A percentile compares a stretch with the other conserved stretches of the same genome.
These are phyloP conservation scores for Ditylenchus weischeri DNA, from an alignment of 2,888 invertebrate genomes.

Conservation along the genomic window DNA sequence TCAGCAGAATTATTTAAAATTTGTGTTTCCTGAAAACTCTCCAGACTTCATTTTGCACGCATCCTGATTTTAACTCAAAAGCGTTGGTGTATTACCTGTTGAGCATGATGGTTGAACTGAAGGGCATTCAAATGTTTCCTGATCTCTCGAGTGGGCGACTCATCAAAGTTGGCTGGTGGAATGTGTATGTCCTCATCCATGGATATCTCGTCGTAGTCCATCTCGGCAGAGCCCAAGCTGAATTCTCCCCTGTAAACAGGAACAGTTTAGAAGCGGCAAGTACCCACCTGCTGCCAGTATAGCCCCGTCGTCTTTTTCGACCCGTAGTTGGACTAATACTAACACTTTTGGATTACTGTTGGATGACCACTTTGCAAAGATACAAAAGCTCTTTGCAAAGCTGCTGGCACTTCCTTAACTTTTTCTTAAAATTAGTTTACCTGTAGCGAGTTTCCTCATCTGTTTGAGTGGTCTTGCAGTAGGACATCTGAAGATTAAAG, in stretches of 20 bases:
- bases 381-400: no score
- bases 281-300: no score
- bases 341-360: conserved; percentile 26
- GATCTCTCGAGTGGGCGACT: conserved; percentile 48
- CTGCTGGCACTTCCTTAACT: conserved; percentile 46
- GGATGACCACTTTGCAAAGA: no score
- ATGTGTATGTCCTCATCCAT: conserved; percentile 30
- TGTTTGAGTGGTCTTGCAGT: conserved; percentile 57
- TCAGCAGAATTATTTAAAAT: no score
- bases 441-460: conserved; percentile 42
- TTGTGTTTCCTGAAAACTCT: background rate
- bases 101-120: conserved; percentile 21
- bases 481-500: conserved; percentile 41
- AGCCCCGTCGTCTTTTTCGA: no score
- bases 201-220: conserved; percentile 54
- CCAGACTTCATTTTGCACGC: no score
- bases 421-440: conserved; percentile 15
- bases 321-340: conserved; percentile 1
- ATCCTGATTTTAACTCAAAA: no score
- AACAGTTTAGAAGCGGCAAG: background rate
- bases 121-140: conserved; percentile 34
- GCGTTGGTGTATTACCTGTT: no score
- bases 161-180: conserved; percentile 31
- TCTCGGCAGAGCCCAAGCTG: conserved; percentile 45
- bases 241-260: conserved; percentile 45